Evolutionary conservation across 2,888 invertebrate species (phyloP), one percentile per base, ranked within the genome.

Genomic region (Lasioglossum malachurum): DNA sequence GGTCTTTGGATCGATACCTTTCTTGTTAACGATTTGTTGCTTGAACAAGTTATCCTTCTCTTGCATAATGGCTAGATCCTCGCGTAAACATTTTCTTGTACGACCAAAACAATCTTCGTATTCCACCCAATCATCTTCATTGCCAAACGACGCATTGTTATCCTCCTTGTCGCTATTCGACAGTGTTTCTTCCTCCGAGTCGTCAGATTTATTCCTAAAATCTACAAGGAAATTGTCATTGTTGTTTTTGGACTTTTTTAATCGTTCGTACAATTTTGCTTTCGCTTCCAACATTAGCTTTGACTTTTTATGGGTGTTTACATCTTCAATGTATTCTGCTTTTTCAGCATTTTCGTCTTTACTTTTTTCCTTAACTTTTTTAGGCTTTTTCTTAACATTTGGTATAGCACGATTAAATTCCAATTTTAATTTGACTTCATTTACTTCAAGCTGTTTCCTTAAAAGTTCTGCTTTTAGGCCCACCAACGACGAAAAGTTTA

Each of bases 381-480:
- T 95, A 27, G 89, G 90, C 89, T 94, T 94, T 78, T 85, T 92
- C 87, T 83, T 88, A 53, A 80, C 71, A 69, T 83, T 88, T 75
- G 78, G 78, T 87, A 87, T 88, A 87, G 81, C 88, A 75, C 80
- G 77, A 75, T 83, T 69, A 10, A 74, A 5, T 64, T 87, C 88
- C 0, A 83, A 87, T 72, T 96, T 96, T 80, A 96, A 94, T 81
- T 97, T 98, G 10, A 97, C 97, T 93, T 97, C 96, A 82, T 96
- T 96, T 1, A 98, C 97, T 95, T 99, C 98, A 92, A 98, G 97
- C 95, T 98, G 98, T 95, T 99, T 99, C 87, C 97, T 96, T 73
- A 98, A 95, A 27, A 99, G 96, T 95, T 99, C 99, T 0, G 99
- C 99, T 96, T 99, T 99, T 85, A 99, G 96, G 93, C 97, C 98